Base-by-base conservation (phyloP, 2,113 vertebrate species). In the Himantopus leucocephalus region DNA sequence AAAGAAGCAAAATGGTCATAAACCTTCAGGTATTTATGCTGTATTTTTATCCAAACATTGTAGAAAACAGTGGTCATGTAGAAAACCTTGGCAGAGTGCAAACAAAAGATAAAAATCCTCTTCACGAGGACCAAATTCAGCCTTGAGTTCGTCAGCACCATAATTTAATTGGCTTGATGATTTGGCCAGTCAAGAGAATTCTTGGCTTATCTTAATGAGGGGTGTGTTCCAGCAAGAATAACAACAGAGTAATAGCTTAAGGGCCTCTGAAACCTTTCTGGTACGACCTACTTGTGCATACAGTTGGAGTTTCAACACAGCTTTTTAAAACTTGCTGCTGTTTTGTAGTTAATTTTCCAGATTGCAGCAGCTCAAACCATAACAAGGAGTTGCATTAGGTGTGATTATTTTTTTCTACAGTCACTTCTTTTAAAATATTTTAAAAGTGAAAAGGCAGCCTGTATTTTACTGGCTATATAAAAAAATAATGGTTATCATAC, bases 1-100 rank as follows among this genome's bases (percentile, higher is more conserved):
- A 63, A 94, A 88, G 88, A 97, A 96, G 26, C 91, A 92, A 73
- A 86, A 87, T 77, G 30, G 18, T 58, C 73, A 48, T 59, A 97
- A 90, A 68, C 37, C 39, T 73, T 73, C 96, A 98, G 98, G 98
- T 98, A 97, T 90, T 94, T 90, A 62, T 47, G 19, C 41, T 84
- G 4, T 39, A 35, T 66, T 96, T 94, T 56, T 71, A 58, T 39
- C 30, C 23, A 79, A 34, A 91, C 23, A 17, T 20, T 76, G 24
- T 55, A 75, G 62, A 87, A 82, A 87, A 53, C 29, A 55, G 10
- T 11, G 14, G 26, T 74, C 5, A 2, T 74, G 5, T 76, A 75
- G 63, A 87, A 41, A 88, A 45, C 18, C 39, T 92, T 85, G 58
- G 10, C 47, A 64, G 35, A 85, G 45, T 5, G 6, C 32, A 78